Percentiles rank a stretch among this genome's conserved stretches.
Evolutionary conservation across 2,797 vertebrate genomes (phyloP).

Genomic region (Emydoidea blandingii): DNA sequence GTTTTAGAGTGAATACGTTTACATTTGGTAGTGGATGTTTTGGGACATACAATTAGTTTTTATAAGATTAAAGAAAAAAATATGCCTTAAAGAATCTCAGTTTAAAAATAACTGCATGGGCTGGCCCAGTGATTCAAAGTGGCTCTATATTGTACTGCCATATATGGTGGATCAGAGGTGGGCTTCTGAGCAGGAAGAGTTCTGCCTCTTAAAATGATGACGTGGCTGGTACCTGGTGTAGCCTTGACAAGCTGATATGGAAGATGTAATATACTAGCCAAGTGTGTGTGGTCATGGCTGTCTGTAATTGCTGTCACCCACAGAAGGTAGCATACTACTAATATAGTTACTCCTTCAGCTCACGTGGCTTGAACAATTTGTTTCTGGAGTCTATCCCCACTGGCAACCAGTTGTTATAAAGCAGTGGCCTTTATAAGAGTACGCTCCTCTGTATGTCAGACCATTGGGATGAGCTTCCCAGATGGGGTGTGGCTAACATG

Average conservation of each 20-base stretch:
- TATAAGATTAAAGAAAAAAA: neutral
- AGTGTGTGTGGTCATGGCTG: fast-evolving
- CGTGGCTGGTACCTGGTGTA: neutral
- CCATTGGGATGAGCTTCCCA: neutral
- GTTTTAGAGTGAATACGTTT: slow-evolving; percentile 14
- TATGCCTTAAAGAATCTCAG: neutral
- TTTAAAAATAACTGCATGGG: neutral
- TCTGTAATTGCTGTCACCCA: neutral
- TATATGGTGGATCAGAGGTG: neutral
- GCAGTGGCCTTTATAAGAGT: neutral
- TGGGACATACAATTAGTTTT: slow-evolving; percentile 11
- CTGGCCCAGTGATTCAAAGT: neutral
- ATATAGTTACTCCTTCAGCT: neutral
- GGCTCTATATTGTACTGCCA: neutral
- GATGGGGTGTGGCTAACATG: neutral
- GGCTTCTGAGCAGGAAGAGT: neutral
- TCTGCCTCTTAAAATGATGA: neutral
- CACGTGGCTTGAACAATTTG: neutral
- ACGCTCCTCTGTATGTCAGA: neutral
- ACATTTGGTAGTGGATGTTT: slow-evolving; percentile 11
- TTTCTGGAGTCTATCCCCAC: neutral
- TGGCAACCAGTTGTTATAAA: fast-evolving
- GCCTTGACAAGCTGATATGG: neutral
- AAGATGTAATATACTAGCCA: neutral
- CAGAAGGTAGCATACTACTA: neutral